Evolutionary conservation across 2,113 vertebrate genomes (phyloP).

Genomic region (Sitta europaea): DNA sequence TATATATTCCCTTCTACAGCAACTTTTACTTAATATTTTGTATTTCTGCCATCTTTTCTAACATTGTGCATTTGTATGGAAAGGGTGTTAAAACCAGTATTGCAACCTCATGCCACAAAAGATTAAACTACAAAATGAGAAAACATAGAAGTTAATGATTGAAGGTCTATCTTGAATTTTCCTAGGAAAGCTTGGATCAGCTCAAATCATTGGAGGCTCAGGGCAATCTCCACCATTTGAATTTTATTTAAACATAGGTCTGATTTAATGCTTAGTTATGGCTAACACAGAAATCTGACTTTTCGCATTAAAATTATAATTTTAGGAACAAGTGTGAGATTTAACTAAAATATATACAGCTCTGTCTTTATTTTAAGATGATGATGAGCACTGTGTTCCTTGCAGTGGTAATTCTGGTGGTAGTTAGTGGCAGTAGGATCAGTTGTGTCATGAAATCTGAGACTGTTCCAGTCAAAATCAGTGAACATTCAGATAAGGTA

Average conservation of each 20-base stretch:
- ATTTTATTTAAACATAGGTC: neutral
- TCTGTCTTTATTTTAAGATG: neutral
- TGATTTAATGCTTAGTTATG: neutral
- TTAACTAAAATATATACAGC: neutral
- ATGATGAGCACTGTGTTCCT: neutral
- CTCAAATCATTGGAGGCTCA: neutral
- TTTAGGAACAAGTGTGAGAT: neutral
- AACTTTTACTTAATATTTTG: constrained; percentile 32
- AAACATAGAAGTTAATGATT: neutral
- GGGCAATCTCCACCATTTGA: neutral
- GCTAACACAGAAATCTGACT: neutral
- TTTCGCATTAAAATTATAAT: neutral
- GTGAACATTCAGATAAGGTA: neutral
- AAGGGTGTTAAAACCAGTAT: neutral
- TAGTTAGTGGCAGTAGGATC: neutral
- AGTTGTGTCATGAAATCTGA: neutral
- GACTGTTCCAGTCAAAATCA: neutral
- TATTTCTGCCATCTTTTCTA: neutral
- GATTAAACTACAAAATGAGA: neutral
- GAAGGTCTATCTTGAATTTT: neutral
- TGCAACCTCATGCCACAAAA: neutral
- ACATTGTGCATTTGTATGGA: neutral
- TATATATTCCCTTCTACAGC: neutral
- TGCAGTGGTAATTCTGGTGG: neutral
- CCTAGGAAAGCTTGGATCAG: neutral